These are phyloP conservation scores for Brachyalestes nurse DNA, from an alignment of 2,797 vertebrate species.

Conservation along the genomic window DNA sequence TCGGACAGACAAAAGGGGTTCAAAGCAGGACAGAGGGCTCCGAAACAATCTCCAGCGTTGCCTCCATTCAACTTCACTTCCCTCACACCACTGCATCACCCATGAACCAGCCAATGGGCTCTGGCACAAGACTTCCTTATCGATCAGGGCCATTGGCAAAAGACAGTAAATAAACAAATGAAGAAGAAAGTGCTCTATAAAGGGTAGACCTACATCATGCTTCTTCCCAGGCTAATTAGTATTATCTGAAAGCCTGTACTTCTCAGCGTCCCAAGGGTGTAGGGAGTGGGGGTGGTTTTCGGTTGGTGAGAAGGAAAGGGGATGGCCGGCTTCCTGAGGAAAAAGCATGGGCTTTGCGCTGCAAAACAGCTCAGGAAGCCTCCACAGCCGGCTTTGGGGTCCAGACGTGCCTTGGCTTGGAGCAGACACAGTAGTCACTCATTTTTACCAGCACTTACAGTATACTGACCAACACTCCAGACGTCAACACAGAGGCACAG, in stretches of 20 bases:
- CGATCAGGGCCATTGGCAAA: background rate
- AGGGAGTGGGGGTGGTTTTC: conserved; percentile 28
- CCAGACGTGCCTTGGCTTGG: conserved; percentile 40
- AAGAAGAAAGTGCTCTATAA: conserved; percentile 2
- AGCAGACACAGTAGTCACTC: conserved; percentile 35
- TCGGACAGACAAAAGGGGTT: conserved; percentile 51
- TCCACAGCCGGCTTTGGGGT: conserved; percentile 54
- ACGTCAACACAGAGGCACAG: conserved; percentile 36
- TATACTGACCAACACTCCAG: conserved; percentile 26
- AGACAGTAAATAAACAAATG: conserved; percentile 35
- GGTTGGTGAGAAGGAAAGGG: conserved; percentile 63
- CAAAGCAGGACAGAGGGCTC: conserved; percentile 34
- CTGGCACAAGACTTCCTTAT: conserved; percentile 18
- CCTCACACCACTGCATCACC: conserved; percentile 28
- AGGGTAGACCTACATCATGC: background rate
- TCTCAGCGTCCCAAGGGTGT: conserved; percentile 42
- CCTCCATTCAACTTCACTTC: conserved; percentile 47
- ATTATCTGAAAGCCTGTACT: conserved; percentile 44
- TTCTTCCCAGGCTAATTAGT: conserved; percentile 47
- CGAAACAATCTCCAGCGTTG: conserved; percentile 48
- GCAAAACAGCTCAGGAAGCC: conserved; percentile 68
- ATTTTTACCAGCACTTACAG: conserved; percentile 26
- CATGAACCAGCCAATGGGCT: background rate
- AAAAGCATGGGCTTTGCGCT: conserved; percentile 66
- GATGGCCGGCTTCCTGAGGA: conserved; percentile 69